Conservation (phyloP, 2,797 vertebrate genomes). For the Nothura maculosa region DNA sequence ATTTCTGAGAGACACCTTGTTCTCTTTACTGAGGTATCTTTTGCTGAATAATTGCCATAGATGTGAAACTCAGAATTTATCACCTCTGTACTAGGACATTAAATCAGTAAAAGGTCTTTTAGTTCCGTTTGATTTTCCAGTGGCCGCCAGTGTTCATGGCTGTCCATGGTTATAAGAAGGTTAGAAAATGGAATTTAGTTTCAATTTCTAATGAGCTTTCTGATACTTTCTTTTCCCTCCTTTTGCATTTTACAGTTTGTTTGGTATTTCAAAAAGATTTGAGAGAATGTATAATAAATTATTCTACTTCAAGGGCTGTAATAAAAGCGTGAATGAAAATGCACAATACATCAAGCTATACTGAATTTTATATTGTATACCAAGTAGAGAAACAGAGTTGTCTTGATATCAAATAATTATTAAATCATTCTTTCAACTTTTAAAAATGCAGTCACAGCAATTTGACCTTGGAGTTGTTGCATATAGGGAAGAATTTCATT, state of each 20-base stretch:
- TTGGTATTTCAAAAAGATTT: conserved; percentile 24
- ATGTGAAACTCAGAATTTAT: conserved; percentile 9
- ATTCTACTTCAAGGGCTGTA: conserved; percentile 3
- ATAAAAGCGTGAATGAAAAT: conserved; percentile 38
- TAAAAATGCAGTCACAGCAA: conserved; percentile 42
- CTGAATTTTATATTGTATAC: not conserved
- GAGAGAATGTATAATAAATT: conserved; percentile 42
- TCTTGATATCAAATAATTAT: conserved; percentile 29
- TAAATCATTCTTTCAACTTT: conserved; percentile 37
- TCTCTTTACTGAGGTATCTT: not conserved
- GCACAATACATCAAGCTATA: not conserved
- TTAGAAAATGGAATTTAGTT: not conserved
- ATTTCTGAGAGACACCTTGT: not conserved
- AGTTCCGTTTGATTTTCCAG: not conserved
- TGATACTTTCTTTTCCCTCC: not conserved
- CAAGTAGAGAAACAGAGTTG: conserved; percentile 7
- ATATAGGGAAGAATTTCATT: not conserved
- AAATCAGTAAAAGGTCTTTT: not conserved
- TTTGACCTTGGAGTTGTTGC: conserved; percentile 23
- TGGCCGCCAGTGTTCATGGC: not conserved
- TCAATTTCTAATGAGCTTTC: not conserved
- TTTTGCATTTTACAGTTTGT: conserved; percentile 13
- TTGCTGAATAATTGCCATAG: not conserved
- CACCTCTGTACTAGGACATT: not conserved
- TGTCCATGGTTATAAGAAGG: not conserved